Percentiles rank a stretch among this genome's conserved stretches.
Evolutionary conservation across 1,140 invertebrate species (phyloP).

Genomic region (Cheumatopsyche charites): DNA sequence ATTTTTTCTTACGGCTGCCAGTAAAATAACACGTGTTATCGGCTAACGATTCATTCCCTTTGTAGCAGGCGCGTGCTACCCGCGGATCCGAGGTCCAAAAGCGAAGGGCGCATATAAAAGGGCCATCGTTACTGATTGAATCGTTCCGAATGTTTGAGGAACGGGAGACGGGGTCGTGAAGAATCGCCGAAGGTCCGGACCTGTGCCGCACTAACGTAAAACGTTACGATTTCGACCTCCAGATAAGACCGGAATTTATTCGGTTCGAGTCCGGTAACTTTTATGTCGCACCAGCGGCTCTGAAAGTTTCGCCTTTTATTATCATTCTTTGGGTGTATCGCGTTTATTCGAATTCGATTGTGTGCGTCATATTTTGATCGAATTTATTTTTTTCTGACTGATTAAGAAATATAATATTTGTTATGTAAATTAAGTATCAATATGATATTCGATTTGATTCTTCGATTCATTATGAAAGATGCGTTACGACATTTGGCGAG

Average conservation of each 20-base stretch:
- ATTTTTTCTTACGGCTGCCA: background rate
- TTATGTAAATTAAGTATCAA: no score
- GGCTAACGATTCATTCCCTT: background rate
- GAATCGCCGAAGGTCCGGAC: background rate
- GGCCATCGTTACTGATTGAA: slow-evolving; percentile 29
- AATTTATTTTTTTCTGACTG: no score
- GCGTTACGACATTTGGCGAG: no score
- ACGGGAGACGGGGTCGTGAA: slow-evolving; percentile 19
- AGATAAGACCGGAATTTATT: slow-evolving; percentile 43
- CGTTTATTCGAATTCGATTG: no score
- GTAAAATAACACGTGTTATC: background rate
- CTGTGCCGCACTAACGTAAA: slow-evolving; percentile 14
- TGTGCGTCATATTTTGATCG: no score
- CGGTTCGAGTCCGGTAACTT: slow-evolving; percentile 3
- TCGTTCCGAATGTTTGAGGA: slow-evolving; percentile 39
- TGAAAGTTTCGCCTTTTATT: slow-evolving; percentile 12
- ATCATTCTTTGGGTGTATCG: no score
- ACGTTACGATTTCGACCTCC: slow-evolving; percentile 32
- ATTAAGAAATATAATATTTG: no score
- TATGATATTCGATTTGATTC: no score
- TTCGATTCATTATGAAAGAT: no score
- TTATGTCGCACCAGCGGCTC: slow-evolving; percentile 16
- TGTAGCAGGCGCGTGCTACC: no score
- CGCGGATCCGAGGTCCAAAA: no score
- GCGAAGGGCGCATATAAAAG: background rate